phyloP scores from a whole-genome alignment of 2,888 invertebrate genomes.

The Polylopha cassiicola region DNA sequence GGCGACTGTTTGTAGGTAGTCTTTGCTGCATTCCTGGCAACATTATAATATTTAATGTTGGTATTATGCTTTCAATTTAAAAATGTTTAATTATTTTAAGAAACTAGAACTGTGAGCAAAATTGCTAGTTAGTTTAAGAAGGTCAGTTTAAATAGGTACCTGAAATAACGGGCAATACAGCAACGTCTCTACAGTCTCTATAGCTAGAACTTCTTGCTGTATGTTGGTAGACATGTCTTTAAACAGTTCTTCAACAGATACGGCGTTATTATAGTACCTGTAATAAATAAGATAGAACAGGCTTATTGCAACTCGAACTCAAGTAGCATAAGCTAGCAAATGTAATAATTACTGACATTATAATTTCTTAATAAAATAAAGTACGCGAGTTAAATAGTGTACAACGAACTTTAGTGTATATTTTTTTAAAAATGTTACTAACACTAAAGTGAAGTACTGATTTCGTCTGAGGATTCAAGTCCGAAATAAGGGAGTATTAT shows the following conservation, averaged over 20 bases:
- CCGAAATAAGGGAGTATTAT: no score
- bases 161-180: conserved; percentile 59
- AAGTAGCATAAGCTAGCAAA: background rate
- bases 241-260: conserved; percentile 58
- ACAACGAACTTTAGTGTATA: no score
- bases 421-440: no score
- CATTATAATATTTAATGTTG: conserved; percentile 23
- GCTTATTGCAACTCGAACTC: no score
- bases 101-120: no score
- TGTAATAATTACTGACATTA: no score
- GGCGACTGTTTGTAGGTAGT: conserved; percentile 66
- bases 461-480: no score
- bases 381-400: no score
- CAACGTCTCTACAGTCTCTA: conserved; percentile 64
- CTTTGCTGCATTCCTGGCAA: conserved; percentile 52
- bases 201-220: conserved; percentile 59
- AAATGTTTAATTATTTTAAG: no score
- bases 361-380: no score
- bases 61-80: no score
- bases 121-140: conserved; percentile 25
- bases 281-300: background rate
- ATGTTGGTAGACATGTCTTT: conserved; percentile 60
- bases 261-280: conserved; percentile 67
- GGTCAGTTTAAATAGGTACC: conserved; percentile 31
- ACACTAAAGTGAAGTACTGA: no score